A percentile compares a stretch with the other conserved stretches of the same genome.
These are phyloP conservation scores for Perccottus glenii DNA, from an alignment of 2,113 vertebrate species.

Conservation along the genomic window DNA sequence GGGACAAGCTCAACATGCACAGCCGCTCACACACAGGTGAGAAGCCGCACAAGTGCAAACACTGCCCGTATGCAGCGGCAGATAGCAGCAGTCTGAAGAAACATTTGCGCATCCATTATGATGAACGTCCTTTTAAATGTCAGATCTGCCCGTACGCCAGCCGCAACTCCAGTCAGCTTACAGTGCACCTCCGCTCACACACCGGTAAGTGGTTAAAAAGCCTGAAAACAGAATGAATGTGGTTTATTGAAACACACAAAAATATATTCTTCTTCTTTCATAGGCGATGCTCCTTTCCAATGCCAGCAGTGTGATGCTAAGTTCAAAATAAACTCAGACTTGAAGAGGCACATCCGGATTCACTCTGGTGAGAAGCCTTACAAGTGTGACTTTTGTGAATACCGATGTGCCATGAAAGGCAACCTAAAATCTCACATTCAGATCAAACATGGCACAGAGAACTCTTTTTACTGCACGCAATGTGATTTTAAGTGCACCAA, in stretches of 20 bases:
- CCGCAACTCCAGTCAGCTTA: slow-evolving; percentile 97
- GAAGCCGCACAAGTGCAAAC: slow-evolving; percentile 95
- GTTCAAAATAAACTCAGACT: slow-evolving; percentile 99
- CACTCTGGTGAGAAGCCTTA: slow-evolving; percentile 98
- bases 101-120: slow-evolving; percentile 92
- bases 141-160: slow-evolving; percentile 97
- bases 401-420: slow-evolving; percentile 98
- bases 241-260: neutral
- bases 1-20: slow-evolving; percentile 97
- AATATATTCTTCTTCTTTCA: neutral
- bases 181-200: slow-evolving; percentile 94
- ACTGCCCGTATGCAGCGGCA: slow-evolving; percentile 90
- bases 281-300: slow-evolving; percentile 89
- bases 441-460: slow-evolving; percentile 88
- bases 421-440: slow-evolving; percentile 96
- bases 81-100: slow-evolving; percentile 99
- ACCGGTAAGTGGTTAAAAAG: slow-evolving; percentile 62
- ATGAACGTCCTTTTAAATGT: slow-evolving; percentile 95
- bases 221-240: neutral
- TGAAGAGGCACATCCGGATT: slow-evolving; percentile 94
- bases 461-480: slow-evolving; percentile 85
- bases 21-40: slow-evolving; percentile 93
- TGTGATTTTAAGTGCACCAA: slow-evolving; percentile 92
- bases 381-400: slow-evolving; percentile 94
- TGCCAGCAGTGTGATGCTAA: slow-evolving; percentile 95